Conservation (phyloP, 2,888 invertebrate genomes). For the Tridacna gigas region DNA sequence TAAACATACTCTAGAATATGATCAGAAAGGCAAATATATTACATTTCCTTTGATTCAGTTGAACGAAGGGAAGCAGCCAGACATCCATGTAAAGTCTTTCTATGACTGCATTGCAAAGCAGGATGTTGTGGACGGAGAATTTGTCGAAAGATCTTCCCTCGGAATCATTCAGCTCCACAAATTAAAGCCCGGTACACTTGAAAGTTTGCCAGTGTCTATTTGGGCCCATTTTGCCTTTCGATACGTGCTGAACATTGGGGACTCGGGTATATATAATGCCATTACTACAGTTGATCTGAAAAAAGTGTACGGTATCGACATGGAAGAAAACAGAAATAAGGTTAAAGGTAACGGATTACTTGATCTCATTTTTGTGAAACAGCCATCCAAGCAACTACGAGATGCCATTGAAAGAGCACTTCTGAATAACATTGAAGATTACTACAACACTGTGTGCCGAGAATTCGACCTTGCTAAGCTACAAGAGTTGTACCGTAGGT, state of each 20-base stretch:
- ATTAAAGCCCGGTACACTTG: slow-evolving; percentile 4
- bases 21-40: slow-evolving; percentile 32
- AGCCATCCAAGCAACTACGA: slow-evolving; percentile 32
- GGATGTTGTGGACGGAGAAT: slow-evolving; percentile 37
- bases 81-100: slow-evolving; percentile 20
- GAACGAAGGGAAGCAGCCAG: neutral
- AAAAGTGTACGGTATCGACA: slow-evolving; percentile 49
- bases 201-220: slow-evolving; percentile 32
- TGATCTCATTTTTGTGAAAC: slow-evolving; percentile 46
- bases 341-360: slow-evolving; percentile 49
- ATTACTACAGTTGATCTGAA: slow-evolving; percentile 37
- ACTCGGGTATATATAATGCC: slow-evolving; percentile 52
- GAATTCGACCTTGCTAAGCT: slow-evolving; percentile 33
- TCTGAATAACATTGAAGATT: slow-evolving; percentile 19
- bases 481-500: slow-evolving; percentile 18
- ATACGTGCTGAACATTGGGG: slow-evolving; percentile 45
- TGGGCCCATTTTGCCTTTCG: slow-evolving; percentile 52
- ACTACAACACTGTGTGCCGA: slow-evolving; percentile 4
- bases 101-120: slow-evolving; percentile 53
- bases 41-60: slow-evolving; percentile 40
- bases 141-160: slow-evolving; percentile 44
- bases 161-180: slow-evolving; percentile 52
- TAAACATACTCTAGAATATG: slow-evolving; percentile 35
- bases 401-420: slow-evolving; percentile 22
- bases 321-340: slow-evolving; percentile 46